These are phyloP conservation scores for Polydrusus cervinus DNA, from an alignment of 2,888 invertebrate genomes.

Conservation along the genomic window DNA sequence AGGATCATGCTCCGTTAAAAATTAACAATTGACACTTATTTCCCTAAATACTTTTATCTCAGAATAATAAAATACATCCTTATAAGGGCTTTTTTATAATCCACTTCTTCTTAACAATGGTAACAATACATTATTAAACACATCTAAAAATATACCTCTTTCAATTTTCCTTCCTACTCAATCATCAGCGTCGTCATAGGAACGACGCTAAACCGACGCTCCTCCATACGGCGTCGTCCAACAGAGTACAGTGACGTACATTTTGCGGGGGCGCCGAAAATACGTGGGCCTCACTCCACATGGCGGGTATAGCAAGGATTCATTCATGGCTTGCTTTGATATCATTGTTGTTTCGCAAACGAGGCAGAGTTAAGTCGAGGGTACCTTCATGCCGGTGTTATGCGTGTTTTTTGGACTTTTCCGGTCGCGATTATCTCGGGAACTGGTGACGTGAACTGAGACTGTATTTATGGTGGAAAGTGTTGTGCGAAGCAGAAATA, in stretches of 20 bases:
- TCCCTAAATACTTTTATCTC: background rate
- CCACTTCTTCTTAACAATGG: background rate
- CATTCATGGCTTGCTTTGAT: constrained; percentile 55
- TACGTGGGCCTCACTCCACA: constrained; percentile 53
- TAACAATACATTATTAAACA: background rate
- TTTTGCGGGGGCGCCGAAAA: constrained; percentile 54
- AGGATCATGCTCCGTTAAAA: background rate
- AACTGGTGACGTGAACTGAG: background rate
- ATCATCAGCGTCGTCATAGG: constrained; percentile 47
- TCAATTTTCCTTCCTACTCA: constrained; percentile 26
- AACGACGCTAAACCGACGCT: constrained; percentile 46
- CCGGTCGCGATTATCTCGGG: background rate
- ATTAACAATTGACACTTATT: background rate
- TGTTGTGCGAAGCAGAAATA: background rate
- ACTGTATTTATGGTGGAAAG: background rate
- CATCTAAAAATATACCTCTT: constrained; percentile 1
- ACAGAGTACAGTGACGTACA: constrained; percentile 53
- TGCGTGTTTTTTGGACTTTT: constrained; percentile 13
- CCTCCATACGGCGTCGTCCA: constrained; percentile 38
- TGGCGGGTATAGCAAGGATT: constrained; percentile 48
- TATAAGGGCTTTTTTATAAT: background rate
- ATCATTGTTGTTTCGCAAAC: constrained; percentile 55
- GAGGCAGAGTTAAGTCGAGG: constrained; percentile 39
- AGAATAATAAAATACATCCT: background rate
- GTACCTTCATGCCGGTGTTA: constrained; percentile 16